Evolutionary conservation across 2,797 vertebrate genomes (phyloP).

Genomic region (Neomorphus geoffroyi): DNA sequence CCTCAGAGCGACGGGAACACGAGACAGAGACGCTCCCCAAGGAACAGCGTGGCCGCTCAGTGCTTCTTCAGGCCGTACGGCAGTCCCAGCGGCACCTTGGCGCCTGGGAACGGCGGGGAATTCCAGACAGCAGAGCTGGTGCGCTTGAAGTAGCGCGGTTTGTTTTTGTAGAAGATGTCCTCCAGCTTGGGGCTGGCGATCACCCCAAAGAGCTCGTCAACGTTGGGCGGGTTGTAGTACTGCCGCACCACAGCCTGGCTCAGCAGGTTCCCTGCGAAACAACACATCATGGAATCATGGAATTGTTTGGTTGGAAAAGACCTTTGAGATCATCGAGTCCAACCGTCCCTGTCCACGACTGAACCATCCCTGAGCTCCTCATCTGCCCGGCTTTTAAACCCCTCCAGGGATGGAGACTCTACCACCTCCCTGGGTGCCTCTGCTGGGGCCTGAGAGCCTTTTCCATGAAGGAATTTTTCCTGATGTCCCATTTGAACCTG

Average conservation of each 20-base stretch:
- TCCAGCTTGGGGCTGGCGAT: constrained; percentile 85
- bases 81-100: constrained; percentile 42
- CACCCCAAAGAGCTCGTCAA: constrained; percentile 79
- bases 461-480: too few species aligned
- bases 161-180: constrained; percentile 90
- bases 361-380: too few species aligned
- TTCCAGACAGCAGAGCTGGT: constrained; percentile 97
- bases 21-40: not conserved
- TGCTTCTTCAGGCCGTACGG: constrained; percentile 64
- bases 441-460: too few species aligned
- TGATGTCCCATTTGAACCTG: too few species aligned
- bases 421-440: too few species aligned
- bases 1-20: not conserved
- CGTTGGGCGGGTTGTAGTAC: constrained; percentile 88
- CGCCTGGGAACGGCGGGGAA: constrained; percentile 78
- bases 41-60: not conserved
- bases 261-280: constrained; percentile 79
- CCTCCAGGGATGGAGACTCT: too few species aligned
- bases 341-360: too few species aligned
- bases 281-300: not conserved
- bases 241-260: constrained; percentile 85
- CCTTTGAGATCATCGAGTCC: too few species aligned
- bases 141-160: constrained; percentile 92
- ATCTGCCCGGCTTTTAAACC: too few species aligned
- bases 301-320: too few species aligned